Evolutionary conservation across 2,888 invertebrate species (phyloP), one percentile per base, ranked within the genome.

Genomic region (Agrilus biguttatus): DNA sequence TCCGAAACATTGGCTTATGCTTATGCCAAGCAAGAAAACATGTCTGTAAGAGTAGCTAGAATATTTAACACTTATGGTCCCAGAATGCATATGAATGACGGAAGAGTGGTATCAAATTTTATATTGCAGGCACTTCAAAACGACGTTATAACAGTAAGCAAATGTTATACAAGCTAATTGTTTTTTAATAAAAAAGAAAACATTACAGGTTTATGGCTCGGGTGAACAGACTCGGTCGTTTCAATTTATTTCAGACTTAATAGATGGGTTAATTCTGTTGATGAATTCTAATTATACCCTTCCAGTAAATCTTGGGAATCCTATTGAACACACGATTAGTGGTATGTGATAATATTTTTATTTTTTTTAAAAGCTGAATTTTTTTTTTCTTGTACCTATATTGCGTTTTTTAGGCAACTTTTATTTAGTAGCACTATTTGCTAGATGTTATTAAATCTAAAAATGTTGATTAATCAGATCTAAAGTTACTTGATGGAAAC

Each of bases 11-110:
- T 99, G 45, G 81, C 83, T 53, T 96, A 95, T 65, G 93, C 98
- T 0, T 99, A 99, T 66, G 87, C 90, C 13, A 92, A 95, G 60
- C 96, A 97, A 73, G 97, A 98, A 64, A 86, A 87, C 39, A 88
- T 98, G 21, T 77, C 87, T 37, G 92, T 99, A 1, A 74, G 97
- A 41, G 95, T 98, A 8, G 98, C 98, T 2, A 74, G 98, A 50
- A 99, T 99, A 54, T 98, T 98, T 67, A 98, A 98, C 65, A 98
- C 98, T 0, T 98, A 92, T 61, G 98, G 98, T 0, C 98, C 98
- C 1, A 70, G 98, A 54, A 98, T 98, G 98, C 96, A 96, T 59
- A 91, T 92, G 77, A 91, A 95, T 49, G 98, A 98, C 65, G 98
- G 98, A 1, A 74, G 98, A 34, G 96, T 98, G 1, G 97, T 98